Base-by-base conservation (phyloP, 35 echinoderm and acorn worm species). In the Apostichopus parvimensis region DNA sequence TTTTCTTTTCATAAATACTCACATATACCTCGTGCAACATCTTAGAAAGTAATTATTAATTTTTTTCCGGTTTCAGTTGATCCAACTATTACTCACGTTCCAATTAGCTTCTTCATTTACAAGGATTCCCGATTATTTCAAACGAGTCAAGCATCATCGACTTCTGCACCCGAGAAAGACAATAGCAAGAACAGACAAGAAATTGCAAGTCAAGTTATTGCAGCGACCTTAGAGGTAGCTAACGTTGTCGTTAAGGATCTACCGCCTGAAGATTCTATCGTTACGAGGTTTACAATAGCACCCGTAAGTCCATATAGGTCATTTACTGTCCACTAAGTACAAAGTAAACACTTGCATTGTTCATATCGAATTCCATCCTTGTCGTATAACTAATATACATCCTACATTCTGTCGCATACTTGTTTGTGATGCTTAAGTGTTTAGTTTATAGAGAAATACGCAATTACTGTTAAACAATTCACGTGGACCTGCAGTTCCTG, bases 121-220 rank as follows among this genome's bases (percentile, higher is more conserved):
- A 84, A 84, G 52, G 81, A 84, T 14, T 11, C 81, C 11, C 57
- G 81, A 84, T 15, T 84, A 9, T 84, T 84, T 58, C 81, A 84
- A 59, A 25, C 26, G 34, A 45, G 34, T 45, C 77, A 78, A 78
- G 13, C 17, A 23, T 78, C 22, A 78, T 25, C 6, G 20, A 78
- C 6, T 21, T 45, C 34, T 45, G 34, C 34, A 45, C 34, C 34
- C 34, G 34, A 82, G 7, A 82, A 17, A 7, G 79, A 80, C 6
- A 15, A n/a, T 4, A 82, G n/a, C 9, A 82, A 13, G 55, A 54
- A 54, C 24, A 45, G 79, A 8, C 34, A 55, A 55, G 79, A 53
- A 54, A 56, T 82, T 6, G 53, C 55, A 8, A 82, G 79, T n/a
- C 79, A 82, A 82, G 79, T 82, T 15, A 82, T 82, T n/a, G 79